Evolutionary conservation across 1,140 invertebrate genomes (phyloP).

Genomic region (Lucilia sericata): DNA sequence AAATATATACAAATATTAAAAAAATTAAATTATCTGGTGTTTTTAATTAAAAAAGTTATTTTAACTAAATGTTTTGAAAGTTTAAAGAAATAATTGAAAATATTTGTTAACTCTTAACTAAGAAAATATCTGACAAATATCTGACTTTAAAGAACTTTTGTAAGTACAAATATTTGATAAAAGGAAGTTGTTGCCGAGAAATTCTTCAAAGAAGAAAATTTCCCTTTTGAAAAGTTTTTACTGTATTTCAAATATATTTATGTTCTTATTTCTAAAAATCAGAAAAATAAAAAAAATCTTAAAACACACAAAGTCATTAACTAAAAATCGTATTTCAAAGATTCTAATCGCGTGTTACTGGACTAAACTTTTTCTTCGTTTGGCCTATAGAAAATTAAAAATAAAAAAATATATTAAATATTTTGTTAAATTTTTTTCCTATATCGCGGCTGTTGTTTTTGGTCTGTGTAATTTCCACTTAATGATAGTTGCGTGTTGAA

Average conservation of each 20-base stretch:
- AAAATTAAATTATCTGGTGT: slow-evolving; percentile 2
- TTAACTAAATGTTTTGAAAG: not conserved
- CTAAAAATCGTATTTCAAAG: not conserved
- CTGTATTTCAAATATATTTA: no score
- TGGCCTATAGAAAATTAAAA: not conserved
- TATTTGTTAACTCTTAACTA: no score
- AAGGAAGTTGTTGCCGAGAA: no score
- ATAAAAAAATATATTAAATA: not conserved
- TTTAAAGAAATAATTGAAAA: no score
- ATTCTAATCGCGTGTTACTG: slow-evolving; percentile 2
- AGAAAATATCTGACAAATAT: no score
- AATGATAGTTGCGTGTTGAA: slow-evolving; percentile 16
- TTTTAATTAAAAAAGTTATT: slow-evolving; percentile 2
- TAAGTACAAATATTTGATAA: no score
- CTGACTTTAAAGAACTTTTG: no score
- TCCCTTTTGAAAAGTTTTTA: no score
- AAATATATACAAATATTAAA: not conserved
- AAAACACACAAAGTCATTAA: not conserved
- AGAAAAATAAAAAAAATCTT: not conserved
- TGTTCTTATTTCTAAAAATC: not conserved
- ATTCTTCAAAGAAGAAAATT: no score
- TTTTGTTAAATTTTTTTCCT: not conserved
- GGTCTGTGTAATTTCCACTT: not conserved
- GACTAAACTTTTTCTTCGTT: not conserved
- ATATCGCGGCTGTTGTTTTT: not conserved